phyloP scores from a whole-genome alignment of 23 tunicate species.

The Ciona savignyi region DNA sequence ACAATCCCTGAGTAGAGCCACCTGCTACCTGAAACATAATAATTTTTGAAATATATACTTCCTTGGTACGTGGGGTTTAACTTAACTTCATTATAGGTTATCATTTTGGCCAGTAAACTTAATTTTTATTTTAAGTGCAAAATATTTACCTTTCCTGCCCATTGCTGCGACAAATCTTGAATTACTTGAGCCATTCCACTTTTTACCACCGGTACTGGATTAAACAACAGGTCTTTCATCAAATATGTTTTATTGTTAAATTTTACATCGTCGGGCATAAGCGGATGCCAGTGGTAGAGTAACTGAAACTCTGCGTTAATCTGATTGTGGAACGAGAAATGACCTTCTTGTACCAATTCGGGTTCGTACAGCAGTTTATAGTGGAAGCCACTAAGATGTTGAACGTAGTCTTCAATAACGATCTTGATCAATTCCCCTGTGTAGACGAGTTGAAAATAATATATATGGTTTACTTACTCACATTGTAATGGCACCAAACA shows the following conservation, averaged over 20 bases:
- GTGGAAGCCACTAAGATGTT: constrained; percentile 61
- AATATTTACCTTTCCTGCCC: constrained; percentile 58
- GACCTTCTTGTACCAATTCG: constrained; percentile 29
- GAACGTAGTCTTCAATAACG: constrained; percentile 67
- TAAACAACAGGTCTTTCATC: constrained; percentile 37
- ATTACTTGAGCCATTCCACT: constrained; percentile 30
- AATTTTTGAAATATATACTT: no score
- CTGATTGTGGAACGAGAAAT: constrained; percentile 45
- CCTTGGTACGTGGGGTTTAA: no score
- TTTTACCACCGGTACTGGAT: constrained; percentile 53
- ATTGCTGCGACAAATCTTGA: constrained; percentile 25
- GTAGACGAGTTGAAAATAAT: neutral
- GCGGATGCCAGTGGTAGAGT: constrained; percentile 60
- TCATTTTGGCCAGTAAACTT: no score
- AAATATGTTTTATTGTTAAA: constrained; percentile 15
- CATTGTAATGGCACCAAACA: no score
- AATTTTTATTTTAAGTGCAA: no score
- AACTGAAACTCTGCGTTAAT: constrained; percentile 45
- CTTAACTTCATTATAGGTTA: no score
- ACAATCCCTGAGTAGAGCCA: no score
- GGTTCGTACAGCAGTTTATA: constrained; percentile 52
- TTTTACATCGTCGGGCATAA: constrained; percentile 38
- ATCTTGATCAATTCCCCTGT: constrained; percentile 65
- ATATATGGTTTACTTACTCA: no score
- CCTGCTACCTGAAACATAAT: no score